Conservation (phyloP, 2,797 vertebrate genomes). For the Parambassis ranga region DNA sequence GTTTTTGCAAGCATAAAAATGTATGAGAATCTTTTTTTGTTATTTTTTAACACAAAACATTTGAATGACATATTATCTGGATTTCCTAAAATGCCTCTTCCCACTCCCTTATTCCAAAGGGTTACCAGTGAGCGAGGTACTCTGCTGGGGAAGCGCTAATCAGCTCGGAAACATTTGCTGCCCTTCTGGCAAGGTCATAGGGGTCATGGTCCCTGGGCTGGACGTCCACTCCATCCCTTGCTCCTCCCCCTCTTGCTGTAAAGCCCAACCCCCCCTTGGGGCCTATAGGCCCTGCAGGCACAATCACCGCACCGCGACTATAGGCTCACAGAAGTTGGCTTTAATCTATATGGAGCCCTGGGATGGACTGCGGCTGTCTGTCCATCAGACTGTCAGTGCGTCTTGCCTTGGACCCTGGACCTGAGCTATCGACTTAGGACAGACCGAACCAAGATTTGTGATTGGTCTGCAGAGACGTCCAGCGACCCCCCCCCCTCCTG, state of each 20-base stretch:
- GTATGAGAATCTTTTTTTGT: neutral
- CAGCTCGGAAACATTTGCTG: constrained; percentile 84
- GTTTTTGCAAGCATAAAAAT: no score
- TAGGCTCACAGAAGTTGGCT: constrained; percentile 72
- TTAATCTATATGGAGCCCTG: constrained; percentile 72
- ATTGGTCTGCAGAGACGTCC: constrained; percentile 67
- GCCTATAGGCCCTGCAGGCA: constrained; percentile 77
- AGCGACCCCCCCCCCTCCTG: constrained; percentile 47
- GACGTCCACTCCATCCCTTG: constrained; percentile 74
- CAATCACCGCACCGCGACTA: constrained; percentile 72
- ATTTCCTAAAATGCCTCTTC: constrained; percentile 22
- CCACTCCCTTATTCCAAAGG: constrained; percentile 53
- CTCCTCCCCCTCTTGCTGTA: constrained; percentile 55
- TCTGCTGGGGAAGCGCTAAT: constrained; percentile 79
- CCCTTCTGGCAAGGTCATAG: constrained; percentile 86
- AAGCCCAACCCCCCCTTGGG: constrained; percentile 68
- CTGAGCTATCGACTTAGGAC: constrained; percentile 61
- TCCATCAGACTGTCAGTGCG: constrained; percentile 65
- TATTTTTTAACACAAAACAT: neutral
- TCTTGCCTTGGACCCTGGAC: constrained; percentile 61
- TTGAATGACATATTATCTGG: constrained; percentile 37
- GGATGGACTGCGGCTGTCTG: constrained; percentile 71
- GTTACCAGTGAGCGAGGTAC: constrained; percentile 55
- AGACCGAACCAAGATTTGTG: constrained; percentile 27
- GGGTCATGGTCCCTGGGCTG: constrained; percentile 81